phyloP scores from a whole-genome alignment of 1,140 invertebrate genomes.

The Eueides isabella region DNA sequence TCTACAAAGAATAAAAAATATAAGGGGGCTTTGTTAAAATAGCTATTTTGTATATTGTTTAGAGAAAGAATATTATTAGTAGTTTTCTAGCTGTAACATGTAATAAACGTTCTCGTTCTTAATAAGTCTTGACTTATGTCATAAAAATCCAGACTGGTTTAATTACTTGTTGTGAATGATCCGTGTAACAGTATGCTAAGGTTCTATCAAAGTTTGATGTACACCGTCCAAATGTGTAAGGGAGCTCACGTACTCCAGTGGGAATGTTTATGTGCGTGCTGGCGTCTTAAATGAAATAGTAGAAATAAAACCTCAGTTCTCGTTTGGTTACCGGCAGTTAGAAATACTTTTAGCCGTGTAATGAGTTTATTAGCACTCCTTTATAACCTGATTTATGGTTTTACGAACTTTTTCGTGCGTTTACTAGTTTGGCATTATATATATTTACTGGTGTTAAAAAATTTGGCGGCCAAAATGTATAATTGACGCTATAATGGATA shows the following conservation, averaged over 20 bases:
- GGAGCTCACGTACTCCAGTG: conserved; percentile 43
- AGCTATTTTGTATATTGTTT: background rate
- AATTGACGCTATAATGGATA: background rate
- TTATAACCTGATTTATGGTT: conserved; percentile 12
- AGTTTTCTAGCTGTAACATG: conserved; percentile 52
- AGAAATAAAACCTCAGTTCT: background rate
- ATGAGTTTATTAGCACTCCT: conserved; percentile 11
- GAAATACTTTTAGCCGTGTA: conserved; percentile 18
- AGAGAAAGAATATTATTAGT: conserved; percentile 14
- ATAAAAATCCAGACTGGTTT: conserved; percentile 64
- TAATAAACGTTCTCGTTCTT: conserved; percentile 61
- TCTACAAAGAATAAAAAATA: too few relatives aligned
- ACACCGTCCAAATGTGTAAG: conserved; percentile 37
- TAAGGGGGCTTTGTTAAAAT: background rate
- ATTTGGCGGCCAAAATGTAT: background rate
- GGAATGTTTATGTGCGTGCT: conserved; percentile 34
- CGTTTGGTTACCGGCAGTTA: conserved; percentile 5
- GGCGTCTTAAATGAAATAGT: conserved; percentile 13
- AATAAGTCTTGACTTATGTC: conserved; percentile 48
- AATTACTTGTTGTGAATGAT: conserved; percentile 63
- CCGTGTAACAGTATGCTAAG: conserved; percentile 60
- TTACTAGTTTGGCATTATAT: background rate
- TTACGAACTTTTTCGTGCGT: background rate
- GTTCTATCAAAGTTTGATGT: conserved; percentile 59
- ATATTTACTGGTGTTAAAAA: background rate